phyloP scores from a whole-genome alignment of 2,888 invertebrate species.

The Parelbella ahira region DNA sequence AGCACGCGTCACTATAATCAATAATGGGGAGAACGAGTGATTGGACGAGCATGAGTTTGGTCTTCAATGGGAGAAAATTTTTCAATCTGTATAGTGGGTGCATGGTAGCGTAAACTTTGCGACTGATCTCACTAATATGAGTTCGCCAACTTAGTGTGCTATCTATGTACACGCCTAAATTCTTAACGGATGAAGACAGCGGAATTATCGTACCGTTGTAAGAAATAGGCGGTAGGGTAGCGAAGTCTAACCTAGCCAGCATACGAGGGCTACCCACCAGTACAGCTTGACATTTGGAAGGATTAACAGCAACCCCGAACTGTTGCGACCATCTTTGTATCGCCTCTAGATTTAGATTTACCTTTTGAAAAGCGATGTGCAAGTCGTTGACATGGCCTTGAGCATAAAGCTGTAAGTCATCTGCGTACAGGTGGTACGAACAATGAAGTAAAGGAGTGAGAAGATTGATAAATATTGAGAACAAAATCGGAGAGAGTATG shows the following conservation, averaged over 20 bases:
- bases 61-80: background rate
- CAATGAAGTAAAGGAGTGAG: background rate
- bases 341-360: background rate
- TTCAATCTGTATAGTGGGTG: too few relatives aligned
- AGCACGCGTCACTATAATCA: too few relatives aligned
- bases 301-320: background rate
- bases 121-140: background rate
- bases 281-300: background rate
- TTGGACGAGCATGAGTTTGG: slow-evolving; percentile 37
- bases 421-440: too few relatives aligned
- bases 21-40: too few relatives aligned
- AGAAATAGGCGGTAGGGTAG: background rate
- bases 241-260: background rate
- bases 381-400: background rate
- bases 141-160: background rate
- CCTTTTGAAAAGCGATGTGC: background rate
- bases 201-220: background rate
- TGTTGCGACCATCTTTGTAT: too few relatives aligned
- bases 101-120: background rate
- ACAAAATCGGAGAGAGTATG: background rate
- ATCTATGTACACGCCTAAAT: background rate
- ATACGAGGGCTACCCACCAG: background rate
- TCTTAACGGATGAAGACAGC: background rate
- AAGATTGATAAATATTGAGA: slow-evolving; percentile 1
- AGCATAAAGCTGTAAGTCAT: background rate